Evolutionary conservation across 2,888 invertebrate species (phyloP).

Genomic region (Tyria jacobaeae): DNA sequence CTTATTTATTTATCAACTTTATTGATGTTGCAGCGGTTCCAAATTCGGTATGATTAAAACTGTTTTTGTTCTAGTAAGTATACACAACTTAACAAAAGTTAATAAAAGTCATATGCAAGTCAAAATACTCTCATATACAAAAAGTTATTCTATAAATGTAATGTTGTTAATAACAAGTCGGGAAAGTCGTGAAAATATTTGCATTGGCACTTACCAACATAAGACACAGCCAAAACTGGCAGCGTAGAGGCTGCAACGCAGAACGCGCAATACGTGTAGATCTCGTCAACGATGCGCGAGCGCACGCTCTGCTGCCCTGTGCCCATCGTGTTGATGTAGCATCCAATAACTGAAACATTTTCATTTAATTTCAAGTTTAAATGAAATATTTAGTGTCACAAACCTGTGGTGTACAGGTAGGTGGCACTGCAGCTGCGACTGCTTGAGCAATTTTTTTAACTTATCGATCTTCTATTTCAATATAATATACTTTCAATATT

Average conservation of each 20-base stretch:
- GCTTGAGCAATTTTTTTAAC: no score
- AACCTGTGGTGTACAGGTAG: no score
- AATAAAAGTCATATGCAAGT: no score
- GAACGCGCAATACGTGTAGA: slow-evolving; percentile 78
- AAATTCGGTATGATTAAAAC: no score
- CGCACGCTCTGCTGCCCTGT: slow-evolving; percentile 57
- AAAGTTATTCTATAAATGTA: background rate
- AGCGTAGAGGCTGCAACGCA: slow-evolving; percentile 75
- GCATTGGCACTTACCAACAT: slow-evolving; percentile 67
- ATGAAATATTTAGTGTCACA: background rate
- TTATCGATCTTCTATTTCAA: no score
- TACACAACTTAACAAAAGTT: no score
- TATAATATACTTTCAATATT: no score
- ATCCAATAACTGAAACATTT: slow-evolving; percentile 21
- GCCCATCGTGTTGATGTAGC: slow-evolving; percentile 50
- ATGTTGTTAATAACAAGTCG: background rate
- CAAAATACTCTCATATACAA: no score
- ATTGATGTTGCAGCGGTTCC: no score
- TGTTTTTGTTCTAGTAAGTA: no score
- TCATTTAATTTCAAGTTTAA: background rate
- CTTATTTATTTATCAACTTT: no score
- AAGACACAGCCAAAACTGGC: slow-evolving; percentile 76
- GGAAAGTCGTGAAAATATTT: background rate
- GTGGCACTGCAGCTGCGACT: no score
- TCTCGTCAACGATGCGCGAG: slow-evolving; percentile 66